Base-by-base conservation (phyloP, 2,113 vertebrate genomes). In the Mesocricetus auratus region DNA sequence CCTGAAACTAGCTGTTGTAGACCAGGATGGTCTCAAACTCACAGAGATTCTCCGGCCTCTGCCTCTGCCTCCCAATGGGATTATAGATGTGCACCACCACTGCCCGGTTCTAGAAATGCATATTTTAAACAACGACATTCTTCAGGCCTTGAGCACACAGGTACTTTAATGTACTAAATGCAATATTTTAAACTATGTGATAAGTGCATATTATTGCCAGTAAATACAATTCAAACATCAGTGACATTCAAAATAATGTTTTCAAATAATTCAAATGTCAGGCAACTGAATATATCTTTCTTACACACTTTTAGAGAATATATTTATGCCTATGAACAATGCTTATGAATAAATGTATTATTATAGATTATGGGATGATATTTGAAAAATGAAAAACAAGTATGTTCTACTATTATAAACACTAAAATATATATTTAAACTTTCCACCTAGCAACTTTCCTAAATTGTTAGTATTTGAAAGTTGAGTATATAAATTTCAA, bases 251-350 rank as follows among this genome's bases (percentile, higher is more conserved):
- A 92, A 86, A 77, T 86, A 58, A 16, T 81, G 92, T 82, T 94
- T 91, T 94, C 24, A 89, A 91, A 42, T 91, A 96, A 93, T 73
- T 74, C 53, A 95, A 78, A 60, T 53, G 29, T 82, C 86, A 93
- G 6, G 22, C 11, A 79, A 56, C 4, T 73, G 4, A 58, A 39
- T 29, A 17, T n/a, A 19, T 73, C 50, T 15, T 71, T 94, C 45
- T 89, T 33, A 91, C 33, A 86, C 7, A 60, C 13, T 86, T 39
- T 89, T 95, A 11, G 0, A 33, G 58, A 17, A 85, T 10, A 90
- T 90, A 78, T 86, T 83, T 95, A 68, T 24, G 19, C 10, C 78
- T n/a, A 85, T 16, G 91, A 74, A 1, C 0, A 66, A 62, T 56
- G 62, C 0, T 26, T 47, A 77, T 17, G 71, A 77, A 17, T 4